Percentiles rank a stretch among this genome's conserved stretches.
These are phyloP conservation scores for Sarcophilus harrisii DNA, from an alignment of 2,797 vertebrate genomes.

Conservation along the genomic window DNA sequence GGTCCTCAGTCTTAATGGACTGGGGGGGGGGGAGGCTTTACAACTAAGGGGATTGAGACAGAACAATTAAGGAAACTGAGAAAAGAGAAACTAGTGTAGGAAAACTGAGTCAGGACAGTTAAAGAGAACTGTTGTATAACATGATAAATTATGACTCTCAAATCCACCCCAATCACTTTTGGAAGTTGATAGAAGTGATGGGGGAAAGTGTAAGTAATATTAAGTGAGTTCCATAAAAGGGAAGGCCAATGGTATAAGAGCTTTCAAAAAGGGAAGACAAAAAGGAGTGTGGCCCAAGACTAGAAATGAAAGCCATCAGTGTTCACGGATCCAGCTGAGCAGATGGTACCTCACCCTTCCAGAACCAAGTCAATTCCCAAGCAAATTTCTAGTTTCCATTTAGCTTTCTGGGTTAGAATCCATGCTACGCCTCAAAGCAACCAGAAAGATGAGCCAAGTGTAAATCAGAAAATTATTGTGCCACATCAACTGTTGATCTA, in stretches of 20 bases:
- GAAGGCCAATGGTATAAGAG: constrained; percentile 59
- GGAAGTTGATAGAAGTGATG: constrained; percentile 40
- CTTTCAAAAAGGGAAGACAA: constrained; percentile 43
- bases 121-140: no score
- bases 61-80: no score
- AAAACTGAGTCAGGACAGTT: no score
- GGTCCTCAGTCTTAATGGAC: no score
- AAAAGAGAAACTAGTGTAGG: no score
- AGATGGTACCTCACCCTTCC: constrained; percentile 3
- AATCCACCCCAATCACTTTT: constrained; percentile 60
- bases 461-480: neutral
- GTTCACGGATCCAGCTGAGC: constrained; percentile 7
- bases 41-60: no score
- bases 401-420: neutral
- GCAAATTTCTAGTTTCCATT: neutral
- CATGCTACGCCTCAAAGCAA: constrained; percentile 29
- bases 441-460: constrained; percentile 7
- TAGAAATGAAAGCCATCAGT: neutral
- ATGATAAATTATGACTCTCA: constrained; percentile 80
- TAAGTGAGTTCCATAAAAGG: constrained; percentile 40
- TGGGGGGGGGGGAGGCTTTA: no score
- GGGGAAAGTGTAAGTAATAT: constrained; percentile 6
- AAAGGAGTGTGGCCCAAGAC: constrained; percentile 33
- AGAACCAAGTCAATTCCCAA: neutral
- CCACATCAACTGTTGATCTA: neutral